Evolutionary conservation across 1,140 invertebrate genomes (phyloP).

Genomic region (Meloidogyne hapla): DNA sequence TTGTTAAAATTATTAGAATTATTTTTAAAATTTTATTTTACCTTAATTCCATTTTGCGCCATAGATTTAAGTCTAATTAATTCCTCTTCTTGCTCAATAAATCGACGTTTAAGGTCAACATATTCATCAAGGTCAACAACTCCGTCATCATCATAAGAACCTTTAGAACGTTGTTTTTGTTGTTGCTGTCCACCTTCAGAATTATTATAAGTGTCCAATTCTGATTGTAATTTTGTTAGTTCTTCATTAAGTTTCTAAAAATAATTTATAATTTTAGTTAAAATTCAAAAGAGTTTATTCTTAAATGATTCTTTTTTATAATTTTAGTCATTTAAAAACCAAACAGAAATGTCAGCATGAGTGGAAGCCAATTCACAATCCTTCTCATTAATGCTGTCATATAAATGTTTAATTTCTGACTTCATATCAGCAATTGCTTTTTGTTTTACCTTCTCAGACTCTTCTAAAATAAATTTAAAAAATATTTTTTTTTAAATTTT

Average conservation of each 20-base stretch:
- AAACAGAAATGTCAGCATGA: slow-evolving; percentile 20
- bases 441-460: slow-evolving; percentile 12
- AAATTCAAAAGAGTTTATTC: too few species aligned
- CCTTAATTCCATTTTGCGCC: slow-evolving; percentile 5
- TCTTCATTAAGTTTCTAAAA: slow-evolving; percentile 27
- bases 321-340: background rate
- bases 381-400: slow-evolving; percentile 28
- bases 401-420: slow-evolving; percentile 23
- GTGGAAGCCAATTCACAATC: slow-evolving; percentile 26
- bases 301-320: too few species aligned
- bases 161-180: background rate
- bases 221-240: slow-evolving; percentile 11
- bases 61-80: background rate
- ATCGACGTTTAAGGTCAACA: slow-evolving; percentile 12
- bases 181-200: background rate
- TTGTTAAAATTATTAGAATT: background rate
- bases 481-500: background rate
- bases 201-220: background rate
- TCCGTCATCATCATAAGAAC: slow-evolving; percentile 3
- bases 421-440: slow-evolving; percentile 27
- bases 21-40: background rate
- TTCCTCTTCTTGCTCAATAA: slow-evolving; percentile 23
- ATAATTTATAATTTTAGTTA: background rate
- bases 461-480: slow-evolving; percentile 3
- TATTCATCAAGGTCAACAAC: slow-evolving; percentile 23